A percentile compares a stretch with the other conserved stretches of the same genome.
Conservation (phyloP, 1,140 invertebrate species). For the Aporrectodea caliginosa region DNA sequence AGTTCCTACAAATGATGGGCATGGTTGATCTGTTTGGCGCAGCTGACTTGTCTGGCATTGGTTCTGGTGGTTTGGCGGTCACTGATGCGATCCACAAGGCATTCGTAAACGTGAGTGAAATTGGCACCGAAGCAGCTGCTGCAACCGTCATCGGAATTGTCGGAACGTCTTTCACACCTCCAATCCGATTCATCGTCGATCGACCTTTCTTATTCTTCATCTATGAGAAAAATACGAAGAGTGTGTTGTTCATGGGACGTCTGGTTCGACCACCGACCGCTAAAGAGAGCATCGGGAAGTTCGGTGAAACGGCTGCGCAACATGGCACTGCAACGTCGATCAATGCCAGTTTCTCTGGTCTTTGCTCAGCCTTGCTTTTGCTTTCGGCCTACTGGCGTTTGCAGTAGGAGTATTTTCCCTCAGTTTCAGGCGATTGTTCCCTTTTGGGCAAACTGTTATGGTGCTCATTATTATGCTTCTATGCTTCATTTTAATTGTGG, state of each 20-base stretch:
- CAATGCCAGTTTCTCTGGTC: too few species aligned
- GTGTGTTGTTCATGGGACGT: slow-evolving; percentile 64
- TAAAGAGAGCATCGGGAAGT: background rate
- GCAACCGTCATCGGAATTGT: background rate
- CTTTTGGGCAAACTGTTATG: too few species aligned
- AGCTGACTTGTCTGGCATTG: background rate
- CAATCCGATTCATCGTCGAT: slow-evolving; percentile 63
- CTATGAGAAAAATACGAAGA: slow-evolving; percentile 60
- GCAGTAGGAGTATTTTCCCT: too few species aligned
- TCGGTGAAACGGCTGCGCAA: background rate
- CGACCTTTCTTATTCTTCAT: slow-evolving; percentile 70
- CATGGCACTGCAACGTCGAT: too few species aligned
- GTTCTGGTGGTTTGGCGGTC: background rate
- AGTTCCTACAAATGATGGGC: background rate
- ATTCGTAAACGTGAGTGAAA: background rate
- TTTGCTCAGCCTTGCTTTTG: too few species aligned
- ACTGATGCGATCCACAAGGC: background rate
- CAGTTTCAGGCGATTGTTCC: too few species aligned
- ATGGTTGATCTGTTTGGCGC: background rate
- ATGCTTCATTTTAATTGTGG: too few species aligned
- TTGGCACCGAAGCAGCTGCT: background rate
- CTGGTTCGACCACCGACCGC: background rate
- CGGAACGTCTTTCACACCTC: background rate
- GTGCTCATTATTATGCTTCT: too few species aligned
- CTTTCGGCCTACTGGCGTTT: too few species aligned